phyloP scores from a whole-genome alignment of 2,113 vertebrate genomes.

The Lichenostomus cassidix region DNA sequence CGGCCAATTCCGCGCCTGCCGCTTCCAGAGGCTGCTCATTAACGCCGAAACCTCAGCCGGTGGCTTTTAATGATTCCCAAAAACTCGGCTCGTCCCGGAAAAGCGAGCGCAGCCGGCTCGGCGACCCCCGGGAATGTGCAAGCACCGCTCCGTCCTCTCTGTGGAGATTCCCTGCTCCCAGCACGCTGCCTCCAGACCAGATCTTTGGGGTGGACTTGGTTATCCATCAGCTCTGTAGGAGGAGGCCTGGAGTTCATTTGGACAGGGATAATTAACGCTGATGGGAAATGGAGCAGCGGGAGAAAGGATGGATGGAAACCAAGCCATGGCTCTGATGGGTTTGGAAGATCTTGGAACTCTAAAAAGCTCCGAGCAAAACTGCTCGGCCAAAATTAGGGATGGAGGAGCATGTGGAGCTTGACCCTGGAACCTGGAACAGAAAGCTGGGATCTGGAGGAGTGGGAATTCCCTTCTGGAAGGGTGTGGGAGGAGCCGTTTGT shows the following conservation, averaged over 20 bases:
- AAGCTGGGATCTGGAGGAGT: background rate
- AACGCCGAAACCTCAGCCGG: background rate
- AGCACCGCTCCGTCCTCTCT: background rate
- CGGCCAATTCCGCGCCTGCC: background rate
- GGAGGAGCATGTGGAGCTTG: background rate
- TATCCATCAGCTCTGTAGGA: rapidly evolving
- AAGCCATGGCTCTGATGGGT: background rate
- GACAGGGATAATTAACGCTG: background rate
- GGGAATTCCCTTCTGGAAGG: background rate
- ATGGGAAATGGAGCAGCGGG: background rate
- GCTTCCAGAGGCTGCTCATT: background rate
- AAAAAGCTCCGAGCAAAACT: background rate
- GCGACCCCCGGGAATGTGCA: background rate
- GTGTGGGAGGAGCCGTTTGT: background rate
- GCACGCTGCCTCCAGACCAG: background rate
- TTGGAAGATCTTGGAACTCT: background rate
- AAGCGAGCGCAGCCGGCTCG: rapidly evolving
- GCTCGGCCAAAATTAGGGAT: background rate
- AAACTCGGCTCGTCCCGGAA: rapidly evolving
- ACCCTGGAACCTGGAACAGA: background rate
- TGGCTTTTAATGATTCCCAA: background rate
- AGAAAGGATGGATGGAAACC: background rate
- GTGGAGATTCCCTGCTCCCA: background rate
- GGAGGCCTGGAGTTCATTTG: background rate
- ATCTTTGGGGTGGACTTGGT: background rate